Evolutionary conservation across 2,888 invertebrate genomes (phyloP).

Genomic region (Cylloceria caligata): DNA sequence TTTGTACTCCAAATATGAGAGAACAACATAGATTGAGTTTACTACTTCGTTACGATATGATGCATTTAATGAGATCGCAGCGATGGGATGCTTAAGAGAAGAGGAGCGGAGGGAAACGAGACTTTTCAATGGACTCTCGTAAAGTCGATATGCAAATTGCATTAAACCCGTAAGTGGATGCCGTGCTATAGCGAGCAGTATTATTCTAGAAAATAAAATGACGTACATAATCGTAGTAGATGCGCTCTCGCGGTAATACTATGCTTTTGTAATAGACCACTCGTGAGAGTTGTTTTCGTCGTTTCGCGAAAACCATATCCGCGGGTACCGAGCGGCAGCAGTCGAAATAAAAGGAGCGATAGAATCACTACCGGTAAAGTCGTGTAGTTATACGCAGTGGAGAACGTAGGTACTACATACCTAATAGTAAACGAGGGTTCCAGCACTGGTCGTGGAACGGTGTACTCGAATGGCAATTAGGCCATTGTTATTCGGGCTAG

Average conservation of each 20-base stretch:
- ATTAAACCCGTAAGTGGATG: slow-evolving; percentile 23
- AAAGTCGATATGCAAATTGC: slow-evolving; percentile 39
- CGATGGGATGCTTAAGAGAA: background rate
- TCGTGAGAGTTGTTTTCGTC: slow-evolving; percentile 13
- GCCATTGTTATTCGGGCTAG: slow-evolving; percentile 63
- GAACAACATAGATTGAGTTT: slow-evolving; percentile 4
- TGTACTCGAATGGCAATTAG: slow-evolving; percentile 63
- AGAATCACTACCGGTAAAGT: slow-evolving; percentile 30
- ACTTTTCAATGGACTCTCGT: slow-evolving; percentile 29
- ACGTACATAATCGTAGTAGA: slow-evolving; percentile 6
- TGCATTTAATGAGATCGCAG: slow-evolving; percentile 5
- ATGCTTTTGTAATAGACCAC: slow-evolving; percentile 25
- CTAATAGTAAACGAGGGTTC: slow-evolving; percentile 37
- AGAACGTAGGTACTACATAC: slow-evolving; percentile 19
- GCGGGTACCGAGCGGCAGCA: background rate
- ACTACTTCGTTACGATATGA: slow-evolving; percentile 3
- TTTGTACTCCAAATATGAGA: background rate
- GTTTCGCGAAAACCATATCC: slow-evolving; percentile 54
- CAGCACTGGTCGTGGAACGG: slow-evolving; percentile 31
- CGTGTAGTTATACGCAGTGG: background rate
- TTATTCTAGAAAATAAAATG: slow-evolving; percentile 19
- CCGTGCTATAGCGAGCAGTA: slow-evolving; percentile 11
- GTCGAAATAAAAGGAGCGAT: slow-evolving; percentile 39
- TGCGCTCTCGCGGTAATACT: slow-evolving; percentile 10
- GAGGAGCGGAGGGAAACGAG: background rate